A percentile compares a stretch with the other conserved stretches of the same genome.
These are phyloP conservation scores for Drosophila lutescens DNA, from an alignment of 2,888 invertebrate genomes.

Conservation along the genomic window DNA sequence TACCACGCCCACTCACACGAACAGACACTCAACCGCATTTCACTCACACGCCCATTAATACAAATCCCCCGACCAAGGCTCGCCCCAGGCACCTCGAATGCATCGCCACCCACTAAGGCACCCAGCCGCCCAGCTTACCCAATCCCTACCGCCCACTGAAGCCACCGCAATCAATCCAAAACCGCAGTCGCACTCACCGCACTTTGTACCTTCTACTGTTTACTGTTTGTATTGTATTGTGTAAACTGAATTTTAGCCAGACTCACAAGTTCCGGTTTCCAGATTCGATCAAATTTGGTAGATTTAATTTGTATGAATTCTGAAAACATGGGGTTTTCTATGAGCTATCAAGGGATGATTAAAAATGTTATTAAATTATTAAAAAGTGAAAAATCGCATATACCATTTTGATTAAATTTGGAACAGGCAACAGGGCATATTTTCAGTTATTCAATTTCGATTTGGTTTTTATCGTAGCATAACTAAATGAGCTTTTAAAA, in stretches of 20 bases:
- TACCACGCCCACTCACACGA: slow-evolving; percentile 63
- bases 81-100: slow-evolving; percentile 21
- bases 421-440: not conserved
- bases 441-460: slow-evolving; percentile 4
- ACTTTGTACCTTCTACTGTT: slow-evolving; percentile 77
- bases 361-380: no score
- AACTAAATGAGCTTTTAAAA: not conserved
- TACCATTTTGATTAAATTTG: not conserved
- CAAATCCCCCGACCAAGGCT: slow-evolving; percentile 31
- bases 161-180: slow-evolving; percentile 40
- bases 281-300: slow-evolving; percentile 2
- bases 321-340: no score
- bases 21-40: slow-evolving; percentile 29
- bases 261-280: not conserved
- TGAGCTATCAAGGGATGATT: not conserved
- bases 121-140: slow-evolving; percentile 26
- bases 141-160: slow-evolving; percentile 22
- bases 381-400: no score
- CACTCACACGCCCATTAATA: slow-evolving; percentile 22
- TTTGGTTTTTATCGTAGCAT: not conserved
- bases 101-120: slow-evolving; percentile 23
- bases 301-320: not conserved
- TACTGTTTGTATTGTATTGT: slow-evolving; percentile 72
- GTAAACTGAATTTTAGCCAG: slow-evolving; percentile 29
- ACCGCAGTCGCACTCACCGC: slow-evolving; percentile 74